Base-by-base conservation (phyloP, 2,888 invertebrate genomes). In the Autographa gamma region DNA sequence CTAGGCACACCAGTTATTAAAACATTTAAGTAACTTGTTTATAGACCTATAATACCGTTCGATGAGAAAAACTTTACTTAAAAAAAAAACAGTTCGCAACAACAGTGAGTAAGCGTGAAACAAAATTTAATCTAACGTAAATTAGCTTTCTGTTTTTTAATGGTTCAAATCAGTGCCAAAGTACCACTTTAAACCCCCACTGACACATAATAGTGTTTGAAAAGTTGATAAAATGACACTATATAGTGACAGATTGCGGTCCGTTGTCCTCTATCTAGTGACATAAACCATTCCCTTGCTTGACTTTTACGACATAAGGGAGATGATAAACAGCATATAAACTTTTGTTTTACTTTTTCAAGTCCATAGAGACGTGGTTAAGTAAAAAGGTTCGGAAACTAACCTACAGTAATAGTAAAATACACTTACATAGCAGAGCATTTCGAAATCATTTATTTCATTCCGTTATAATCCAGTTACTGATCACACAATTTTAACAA, bases 361-460 rank as follows among this genome's bases (percentile, higher is more conserved):
- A 19, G 11, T 9, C 2, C 16, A 19, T 0, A 14, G n/a, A 9
- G 5, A 31, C 11, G 19, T 11, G 13, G 19, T 43, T 16, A 16
- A 11, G 32, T 1, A 61, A 14, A 61, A 19, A 8, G 6, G 16
- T 25, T n/a, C 1, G n/a, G 14, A 19, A 14, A 18, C n/a, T 43
- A 56, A 11, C 31, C 25, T 31, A 34, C 18, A 18, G 41, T 32
- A 56, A 43, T 58, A 14, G 14, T 38, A 58, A 63, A 68, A 18
- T 14, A 67, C 76, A 94, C 94, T 94, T 86, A 94, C 94, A 94
- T 94, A 94, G 84, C 94, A 94, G 84, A 94, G 94, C 94, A 94
- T 94, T 83, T 88, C 90, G 89, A 79, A 77, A 75, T 77, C 81
- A 88, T 89, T 80, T 87, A 89, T 81, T 84, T 82, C 82, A 82